Evolutionary conservation across 2,797 vertebrate species (phyloP), one percentile per base, ranked within the genome.

Genomic region (Taenioides sp.): DNA sequence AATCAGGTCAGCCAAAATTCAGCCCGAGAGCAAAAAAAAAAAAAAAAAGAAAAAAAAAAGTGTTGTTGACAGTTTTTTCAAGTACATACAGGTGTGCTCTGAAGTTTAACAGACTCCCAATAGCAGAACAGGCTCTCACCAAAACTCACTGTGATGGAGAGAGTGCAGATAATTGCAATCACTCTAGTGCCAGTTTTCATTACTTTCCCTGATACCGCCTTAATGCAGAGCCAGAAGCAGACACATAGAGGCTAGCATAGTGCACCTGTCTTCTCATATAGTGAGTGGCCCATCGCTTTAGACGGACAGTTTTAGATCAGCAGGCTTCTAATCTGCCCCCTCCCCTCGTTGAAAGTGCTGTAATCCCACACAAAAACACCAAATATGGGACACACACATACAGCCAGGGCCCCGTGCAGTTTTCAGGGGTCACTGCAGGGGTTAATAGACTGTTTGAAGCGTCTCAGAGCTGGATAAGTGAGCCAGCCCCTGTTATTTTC

Each of bases 401-500:
- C 77, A 67, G 77, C 75, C 70, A 74, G 72, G 75, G 75, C 69
- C 50, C 70, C 79, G 75, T 82, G 83, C 76, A 59, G 61, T 80
- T 86, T 83, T 78, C 66, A 76, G 65, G 87, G 89, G 88, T 91
- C 89, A 86, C 80, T 17, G 76, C 84, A 69, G 65, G 79, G 85
- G 88, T 89, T 92, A 90, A 91, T 91, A 81, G 87, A 89, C 81
- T 86, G 87, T 87, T 86, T 81, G 78, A 86, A 84, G 81, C 74
- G 57, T 79, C 72, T 82, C 77, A 81, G 84, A 10, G 72, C 63
- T 75, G 81, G 84, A 85, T 84, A 86, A 90, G 83, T 79, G 83
- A 87, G 66, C 74, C 69, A 28, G 18, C 70, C 61, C 65, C 43
- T 72, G 80, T 76, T 87, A 83, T 86, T 85, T 82, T 69, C 58